Conservation (phyloP, 2,797 vertebrate genomes). For the Sebastes variabilis region DNA sequence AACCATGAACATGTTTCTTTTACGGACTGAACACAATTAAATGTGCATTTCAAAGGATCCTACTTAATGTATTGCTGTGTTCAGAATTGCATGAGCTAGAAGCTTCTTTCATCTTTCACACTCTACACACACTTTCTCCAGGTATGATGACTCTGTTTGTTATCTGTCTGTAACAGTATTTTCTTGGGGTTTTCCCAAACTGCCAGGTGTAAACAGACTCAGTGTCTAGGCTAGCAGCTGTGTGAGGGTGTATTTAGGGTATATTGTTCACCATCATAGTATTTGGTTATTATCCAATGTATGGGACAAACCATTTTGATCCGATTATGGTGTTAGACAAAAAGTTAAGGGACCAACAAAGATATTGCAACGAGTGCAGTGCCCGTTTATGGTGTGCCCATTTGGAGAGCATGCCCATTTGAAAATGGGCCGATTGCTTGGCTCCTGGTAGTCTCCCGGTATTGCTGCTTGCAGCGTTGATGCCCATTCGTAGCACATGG, state of each 20-base stretch:
- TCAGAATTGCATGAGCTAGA: constrained; percentile 15
- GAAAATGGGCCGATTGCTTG: no score
- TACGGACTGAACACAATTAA: constrained; percentile 35
- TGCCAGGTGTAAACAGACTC: neutral
- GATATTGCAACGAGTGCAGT: neutral
- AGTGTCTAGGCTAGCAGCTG: neutral
- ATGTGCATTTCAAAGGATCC: constrained; percentile 29
- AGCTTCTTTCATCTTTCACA: constrained; percentile 31
- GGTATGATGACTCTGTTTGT: neutral
- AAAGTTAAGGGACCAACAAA: neutral
- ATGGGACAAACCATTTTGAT: neutral
- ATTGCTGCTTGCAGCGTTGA: no score
- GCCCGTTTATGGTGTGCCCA: no score
- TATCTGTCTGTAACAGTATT: neutral
- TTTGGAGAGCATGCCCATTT: no score
- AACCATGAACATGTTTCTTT: constrained; percentile 28
- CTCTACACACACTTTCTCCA: neutral
- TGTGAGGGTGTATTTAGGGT: neutral
- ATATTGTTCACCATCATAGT: neutral
- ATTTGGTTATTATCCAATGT: neutral
- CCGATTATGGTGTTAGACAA: neutral
- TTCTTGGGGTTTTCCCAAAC: neutral
- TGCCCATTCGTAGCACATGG: no score
- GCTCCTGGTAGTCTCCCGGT: no score
- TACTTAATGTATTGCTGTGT: constrained; percentile 7